Base-by-base conservation (phyloP, 92 coral and sea anemone genomes). In the Meandrina meandrites region DNA sequence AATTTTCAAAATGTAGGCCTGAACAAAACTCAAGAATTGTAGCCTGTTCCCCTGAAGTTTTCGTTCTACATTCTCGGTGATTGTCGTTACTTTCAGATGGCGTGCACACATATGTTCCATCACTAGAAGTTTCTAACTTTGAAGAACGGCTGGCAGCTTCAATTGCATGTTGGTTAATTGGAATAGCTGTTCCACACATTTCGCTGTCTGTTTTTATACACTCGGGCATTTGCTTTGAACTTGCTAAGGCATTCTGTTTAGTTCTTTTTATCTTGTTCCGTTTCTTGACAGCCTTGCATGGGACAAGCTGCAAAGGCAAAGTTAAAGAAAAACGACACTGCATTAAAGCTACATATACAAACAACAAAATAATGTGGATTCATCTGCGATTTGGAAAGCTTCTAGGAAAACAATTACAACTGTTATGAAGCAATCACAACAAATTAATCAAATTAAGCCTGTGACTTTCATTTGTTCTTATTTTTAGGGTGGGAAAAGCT, bases 191-290 rank as follows among this genome's bases (percentile, higher is more conserved):
- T 8, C 64, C 82, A 3, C 21, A 40, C 82, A 16, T 8, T 27
- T 32, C 30, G 32, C 69, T 31, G 53, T 72, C 76, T 15, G 58
- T 40, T 6, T 13, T 84, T 47, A 7, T 31, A 47, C 21, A 1
- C 30, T 71, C 16, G 19, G 35, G 27, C 28, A 27, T 37, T 54
- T 56, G 68, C 19, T 54, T 84, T 84, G 34, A 16, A 24, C 45
- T 73, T 34, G 18, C 80, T 14, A 56, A 73, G 42, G 11, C 64
- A 51, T 35, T 84, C 73, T 51, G 32, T 79, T 34, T 79, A 30
- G 66, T 82, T 81, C 81, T 89, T 84, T 68, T 45, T 30, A 71
- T 42, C 69, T 51, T 80, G 72, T 76, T 84, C 70, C 64, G 27
- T 45, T 70, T 88, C 67, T 57, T 32, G 32, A 53, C 27, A 15